phyloP scores from a whole-genome alignment of 2,113 vertebrate species.

The Microcebus tavaratra region DNA sequence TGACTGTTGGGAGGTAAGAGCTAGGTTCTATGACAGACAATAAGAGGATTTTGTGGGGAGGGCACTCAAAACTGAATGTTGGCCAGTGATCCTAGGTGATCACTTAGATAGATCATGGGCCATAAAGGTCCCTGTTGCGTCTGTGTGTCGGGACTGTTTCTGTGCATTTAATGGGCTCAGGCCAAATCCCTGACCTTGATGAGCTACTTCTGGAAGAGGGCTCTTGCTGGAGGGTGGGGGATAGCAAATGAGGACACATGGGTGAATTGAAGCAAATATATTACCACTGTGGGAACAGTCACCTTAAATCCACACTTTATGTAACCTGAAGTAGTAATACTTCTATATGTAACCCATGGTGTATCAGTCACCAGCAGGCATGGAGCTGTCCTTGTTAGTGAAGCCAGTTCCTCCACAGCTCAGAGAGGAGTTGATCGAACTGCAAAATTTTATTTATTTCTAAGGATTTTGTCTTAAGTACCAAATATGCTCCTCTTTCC shows the following conservation, averaged over 20 bases:
- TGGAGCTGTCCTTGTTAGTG: background rate
- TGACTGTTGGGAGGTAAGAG: background rate
- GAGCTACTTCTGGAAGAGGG: background rate
- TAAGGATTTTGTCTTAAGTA: background rate
- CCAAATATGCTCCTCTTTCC: background rate
- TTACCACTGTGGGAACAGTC: background rate
- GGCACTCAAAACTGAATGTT: background rate
- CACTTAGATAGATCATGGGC: background rate
- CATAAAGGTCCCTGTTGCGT: background rate
- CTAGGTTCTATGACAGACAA: background rate
- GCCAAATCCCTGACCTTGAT: background rate
- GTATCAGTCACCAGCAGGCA: background rate
- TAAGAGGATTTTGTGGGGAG: background rate
- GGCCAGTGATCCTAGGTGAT: background rate
- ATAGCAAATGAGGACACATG: background rate
- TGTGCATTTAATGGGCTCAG: background rate
- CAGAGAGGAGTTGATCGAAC: background rate
- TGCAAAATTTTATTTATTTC: background rate
- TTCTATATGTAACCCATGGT: background rate
- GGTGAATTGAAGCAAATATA: background rate
- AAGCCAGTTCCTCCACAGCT: background rate
- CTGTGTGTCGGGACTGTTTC: background rate
- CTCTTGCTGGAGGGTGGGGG: background rate
- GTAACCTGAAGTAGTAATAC: background rate
- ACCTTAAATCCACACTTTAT: background rate